phyloP scores from a whole-genome alignment of 2,113 vertebrate species.

The Benitochromis conjunctus region DNA sequence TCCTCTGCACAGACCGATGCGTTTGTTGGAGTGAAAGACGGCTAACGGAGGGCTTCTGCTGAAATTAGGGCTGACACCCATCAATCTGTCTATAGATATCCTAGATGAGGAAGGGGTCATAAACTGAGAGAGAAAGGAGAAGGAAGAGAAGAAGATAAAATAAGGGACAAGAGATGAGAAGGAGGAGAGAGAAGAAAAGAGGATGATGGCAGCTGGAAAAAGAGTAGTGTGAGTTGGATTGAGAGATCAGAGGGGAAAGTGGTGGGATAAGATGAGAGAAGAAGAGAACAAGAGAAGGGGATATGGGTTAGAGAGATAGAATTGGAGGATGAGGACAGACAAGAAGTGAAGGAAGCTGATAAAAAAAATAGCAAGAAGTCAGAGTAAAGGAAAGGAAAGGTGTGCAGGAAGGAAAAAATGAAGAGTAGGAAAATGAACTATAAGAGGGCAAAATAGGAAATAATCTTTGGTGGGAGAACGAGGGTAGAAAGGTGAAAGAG shows the following conservation, averaged over 20 bases:
- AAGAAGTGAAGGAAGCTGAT: neutral
- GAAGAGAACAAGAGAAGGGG: neutral
- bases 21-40: neutral
- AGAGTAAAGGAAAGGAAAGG: neutral
- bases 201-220: neutral
- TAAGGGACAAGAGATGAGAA: neutral
- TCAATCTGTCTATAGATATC: slow-evolving; percentile 37
- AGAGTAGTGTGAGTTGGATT: neutral
- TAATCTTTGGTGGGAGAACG: neutral
- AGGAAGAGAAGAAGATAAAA: neutral
- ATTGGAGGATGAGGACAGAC: neutral
- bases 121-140: neutral
- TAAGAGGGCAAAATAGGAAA: neutral
- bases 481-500: neutral
- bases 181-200: neutral
- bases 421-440: neutral
- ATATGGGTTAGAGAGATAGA: neutral
- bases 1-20: neutral
- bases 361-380: neutral
- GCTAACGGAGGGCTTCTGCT: neutral
- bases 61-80: slow-evolving; percentile 48
- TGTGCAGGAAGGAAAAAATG: neutral
- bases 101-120: slow-evolving; percentile 6
- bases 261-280: neutral
- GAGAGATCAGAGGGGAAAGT: neutral